Evolutionary conservation across 2,888 invertebrate species (phyloP).

Genomic region (Anthophora plumipes): DNA sequence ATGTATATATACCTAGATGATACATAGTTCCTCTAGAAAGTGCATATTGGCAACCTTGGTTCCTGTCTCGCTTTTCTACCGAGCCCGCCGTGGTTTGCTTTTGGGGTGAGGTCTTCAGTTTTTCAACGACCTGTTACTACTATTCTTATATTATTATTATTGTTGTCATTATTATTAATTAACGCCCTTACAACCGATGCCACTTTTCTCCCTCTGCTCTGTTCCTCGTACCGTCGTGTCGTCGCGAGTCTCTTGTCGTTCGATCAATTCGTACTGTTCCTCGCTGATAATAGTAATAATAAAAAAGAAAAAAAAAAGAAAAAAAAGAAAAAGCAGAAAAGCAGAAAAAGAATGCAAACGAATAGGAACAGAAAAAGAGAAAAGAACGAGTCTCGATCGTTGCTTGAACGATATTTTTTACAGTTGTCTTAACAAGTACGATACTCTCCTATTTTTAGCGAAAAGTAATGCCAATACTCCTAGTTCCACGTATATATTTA

Average conservation of each 20-base stretch:
- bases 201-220: constrained; percentile 20
- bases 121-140: constrained; percentile 20
- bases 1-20: constrained; percentile 35
- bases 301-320: no score
- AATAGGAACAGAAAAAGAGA: no score
- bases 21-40: constrained; percentile 66
- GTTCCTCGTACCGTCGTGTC: constrained; percentile 27
- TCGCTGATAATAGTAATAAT: no score
- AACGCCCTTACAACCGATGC: constrained; percentile 5
- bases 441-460: neutral
- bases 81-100: constrained; percentile 79
- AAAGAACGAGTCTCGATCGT: neutral
- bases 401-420: neutral
- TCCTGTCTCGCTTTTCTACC: constrained; percentile 83
- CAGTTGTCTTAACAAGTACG: neutral
- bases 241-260: constrained; percentile 9
- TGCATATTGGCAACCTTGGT: constrained; percentile 83
- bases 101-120: constrained; percentile 62
- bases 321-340: no score
- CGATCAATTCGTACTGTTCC: no score
- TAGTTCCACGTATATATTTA: neutral
- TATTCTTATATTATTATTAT: neutral
- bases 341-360: no score
- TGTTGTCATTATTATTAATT: neutral
- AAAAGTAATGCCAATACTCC: neutral